Evolutionary conservation across 2,888 invertebrate genomes (phyloP).

Genomic region (Cantharis nigra): DNA sequence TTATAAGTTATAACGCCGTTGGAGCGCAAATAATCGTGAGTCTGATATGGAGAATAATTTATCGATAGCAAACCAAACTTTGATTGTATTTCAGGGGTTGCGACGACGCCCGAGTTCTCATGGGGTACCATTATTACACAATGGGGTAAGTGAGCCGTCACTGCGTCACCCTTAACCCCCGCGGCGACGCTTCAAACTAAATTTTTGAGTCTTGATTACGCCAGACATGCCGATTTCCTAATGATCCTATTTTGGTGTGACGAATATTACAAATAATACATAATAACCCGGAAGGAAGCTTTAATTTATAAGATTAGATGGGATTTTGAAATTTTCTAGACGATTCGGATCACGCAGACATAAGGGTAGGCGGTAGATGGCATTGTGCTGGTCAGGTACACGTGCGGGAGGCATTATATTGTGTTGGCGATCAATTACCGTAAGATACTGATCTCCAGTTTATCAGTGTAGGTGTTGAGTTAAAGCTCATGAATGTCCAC

Average conservation of each 20-base stretch:
- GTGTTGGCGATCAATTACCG: constrained; percentile 37
- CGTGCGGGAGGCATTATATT: constrained; percentile 30
- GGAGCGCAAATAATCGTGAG: constrained; percentile 8
- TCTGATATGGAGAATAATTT: neutral
- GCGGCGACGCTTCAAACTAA: neutral
- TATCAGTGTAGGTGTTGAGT: constrained; percentile 31
- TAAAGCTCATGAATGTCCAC: constrained; percentile 16
- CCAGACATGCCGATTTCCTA: constrained; percentile 17
- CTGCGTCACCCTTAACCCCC: constrained; percentile 2
- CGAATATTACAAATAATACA: neutral
- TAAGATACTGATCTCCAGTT: constrained; percentile 34
- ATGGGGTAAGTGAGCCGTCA: constrained; percentile 10
- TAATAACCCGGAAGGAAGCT: constrained; percentile 25
- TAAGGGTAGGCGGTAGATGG: constrained; percentile 30
- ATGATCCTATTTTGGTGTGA: neutral
- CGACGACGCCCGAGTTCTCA: constrained; percentile 4
- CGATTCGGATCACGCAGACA: constrained; percentile 13
- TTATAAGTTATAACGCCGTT: neutral
- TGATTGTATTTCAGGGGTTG: constrained; percentile 1
- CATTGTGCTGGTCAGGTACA: constrained; percentile 39
- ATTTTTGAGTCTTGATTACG: neutral
- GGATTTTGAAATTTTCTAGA: constrained; percentile 4
- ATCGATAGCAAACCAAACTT: constrained; percentile 7
- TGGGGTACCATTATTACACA: constrained; percentile 4
- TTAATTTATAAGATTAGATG: neutral